phyloP scores from a whole-genome alignment of 1,140 invertebrate genomes.

The Drosophila varians region DNA sequence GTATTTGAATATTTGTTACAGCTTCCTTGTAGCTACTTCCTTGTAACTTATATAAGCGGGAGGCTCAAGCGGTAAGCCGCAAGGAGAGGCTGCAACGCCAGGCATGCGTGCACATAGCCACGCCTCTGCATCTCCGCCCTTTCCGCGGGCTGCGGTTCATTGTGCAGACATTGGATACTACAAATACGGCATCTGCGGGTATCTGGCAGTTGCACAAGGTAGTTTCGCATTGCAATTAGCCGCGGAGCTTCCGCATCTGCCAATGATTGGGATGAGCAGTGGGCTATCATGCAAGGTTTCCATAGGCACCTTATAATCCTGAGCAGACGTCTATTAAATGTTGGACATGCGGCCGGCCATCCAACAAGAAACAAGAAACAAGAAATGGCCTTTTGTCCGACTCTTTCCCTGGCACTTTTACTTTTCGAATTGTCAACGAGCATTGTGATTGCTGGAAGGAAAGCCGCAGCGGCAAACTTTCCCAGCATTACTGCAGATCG shows the following conservation, averaged over 20 bases:
- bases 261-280: constrained; percentile 19
- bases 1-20: neutral
- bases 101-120: constrained; percentile 69
- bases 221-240: constrained; percentile 62
- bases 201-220: constrained; percentile 47
- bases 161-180: constrained; percentile 35
- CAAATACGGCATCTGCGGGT: constrained; percentile 1
- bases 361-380: constrained; percentile 13
- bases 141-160: constrained; percentile 36
- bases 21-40: constrained; percentile 27
- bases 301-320: neutral
- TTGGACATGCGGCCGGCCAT: constrained; percentile 38
- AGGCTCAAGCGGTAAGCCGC: constrained; percentile 7
- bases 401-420: constrained; percentile 55
- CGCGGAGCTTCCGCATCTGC: constrained; percentile 34
- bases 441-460: constrained; percentile 18
- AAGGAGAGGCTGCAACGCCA: constrained; percentile 27
- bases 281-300: constrained; percentile 1
- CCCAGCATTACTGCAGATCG: constrained; percentile 57
- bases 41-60: constrained; percentile 49
- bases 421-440: constrained; percentile 74
- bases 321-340: constrained; percentile 17
- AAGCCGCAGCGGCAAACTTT: constrained; percentile 59
- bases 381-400: constrained; percentile 11
- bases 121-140: constrained; percentile 25